Evolutionary conservation across 53 echinoderm and acorn worm species (phyloP).

Genomic region (Temnopleurus reevesii): DNA sequence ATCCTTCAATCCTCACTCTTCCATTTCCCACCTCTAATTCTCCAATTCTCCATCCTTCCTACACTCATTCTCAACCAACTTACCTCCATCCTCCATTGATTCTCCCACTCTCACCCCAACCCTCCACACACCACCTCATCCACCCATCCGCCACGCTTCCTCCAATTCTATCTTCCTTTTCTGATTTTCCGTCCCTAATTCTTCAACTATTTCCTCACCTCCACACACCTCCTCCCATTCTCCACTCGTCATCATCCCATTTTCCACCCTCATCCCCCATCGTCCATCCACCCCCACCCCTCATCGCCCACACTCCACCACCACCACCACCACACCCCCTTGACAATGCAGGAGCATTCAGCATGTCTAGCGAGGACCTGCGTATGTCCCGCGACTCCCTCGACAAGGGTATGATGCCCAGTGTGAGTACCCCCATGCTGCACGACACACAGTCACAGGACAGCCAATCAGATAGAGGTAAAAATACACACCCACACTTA

Average conservation of each 20-base stretch:
- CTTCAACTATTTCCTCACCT: not conserved
- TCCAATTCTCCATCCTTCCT: not conserved
- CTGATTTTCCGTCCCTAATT: no score
- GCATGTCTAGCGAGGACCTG: conserved; percentile 79
- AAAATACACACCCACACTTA: not conserved
- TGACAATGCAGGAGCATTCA: conserved; percentile 63
- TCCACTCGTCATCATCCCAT: conserved; percentile 11
- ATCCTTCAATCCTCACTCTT: not conserved
- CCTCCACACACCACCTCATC: not conserved
- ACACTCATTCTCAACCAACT: not conserved
- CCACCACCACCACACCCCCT: not conserved
- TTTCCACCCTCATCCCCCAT: not conserved
- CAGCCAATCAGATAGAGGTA: conserved; percentile 70
- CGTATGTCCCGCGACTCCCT: conserved; percentile 68
- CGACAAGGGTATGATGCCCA: conserved; percentile 64
- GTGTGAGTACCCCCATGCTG: conserved; percentile 64
- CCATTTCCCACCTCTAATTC: not conserved
- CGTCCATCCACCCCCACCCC: conserved; percentile 31
- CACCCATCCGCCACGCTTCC: not conserved
- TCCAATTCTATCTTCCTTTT: not conserved
- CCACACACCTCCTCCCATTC: conserved; percentile 6
- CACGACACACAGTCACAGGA: conserved; percentile 64
- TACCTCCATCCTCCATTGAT: not conserved
- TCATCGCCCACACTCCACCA: conserved; percentile 25
- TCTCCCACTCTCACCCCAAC: not conserved